Conservation (phyloP, 2,888 invertebrate species). For the Amblyjoppa proteus region DNA sequence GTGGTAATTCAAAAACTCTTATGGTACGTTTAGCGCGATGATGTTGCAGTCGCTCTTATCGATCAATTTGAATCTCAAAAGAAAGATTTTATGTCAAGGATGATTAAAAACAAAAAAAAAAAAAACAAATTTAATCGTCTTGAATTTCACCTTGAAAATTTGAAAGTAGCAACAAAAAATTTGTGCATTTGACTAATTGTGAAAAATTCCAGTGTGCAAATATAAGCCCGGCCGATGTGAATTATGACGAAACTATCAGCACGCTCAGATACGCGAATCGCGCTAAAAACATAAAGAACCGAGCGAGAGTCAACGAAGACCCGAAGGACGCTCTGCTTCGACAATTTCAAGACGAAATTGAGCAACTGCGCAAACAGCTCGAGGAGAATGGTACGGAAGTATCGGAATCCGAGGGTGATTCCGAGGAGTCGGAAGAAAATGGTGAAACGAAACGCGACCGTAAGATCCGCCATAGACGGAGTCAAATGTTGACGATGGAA, state of each 20-base stretch:
- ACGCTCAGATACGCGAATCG: constrained; percentile 98
- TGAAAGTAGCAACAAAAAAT: not conserved
- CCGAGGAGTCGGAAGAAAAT: constrained; percentile 80
- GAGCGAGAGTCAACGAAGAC: constrained; percentile 98
- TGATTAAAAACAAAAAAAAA: too few relatives aligned
- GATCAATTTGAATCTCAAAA: not conserved
- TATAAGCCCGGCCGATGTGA: constrained; percentile 97
- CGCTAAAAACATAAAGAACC: constrained; percentile 98
- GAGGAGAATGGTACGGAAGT: constrained; percentile 87
- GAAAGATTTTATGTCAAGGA: not conserved
- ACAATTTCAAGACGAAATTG: constrained; percentile 98
- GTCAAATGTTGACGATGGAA: constrained; percentile 85
- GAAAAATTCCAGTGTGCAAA: constrained; percentile 92
- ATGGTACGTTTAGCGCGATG: constrained; percentile 88
- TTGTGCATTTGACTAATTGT: not conserved
- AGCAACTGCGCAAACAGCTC: constrained; percentile 94
- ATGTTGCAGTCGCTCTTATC: not conserved
- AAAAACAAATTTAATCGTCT: too few relatives aligned
- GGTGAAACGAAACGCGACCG: constrained; percentile 79
- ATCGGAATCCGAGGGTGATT: constrained; percentile 82
- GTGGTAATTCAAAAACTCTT: constrained; percentile 97
- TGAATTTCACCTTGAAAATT: not conserved
- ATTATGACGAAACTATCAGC: constrained; percentile 98
- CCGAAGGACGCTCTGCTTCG: constrained; percentile 98
- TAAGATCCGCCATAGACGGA: constrained; percentile 82